A percentile compares a stretch with the other conserved stretches of the same genome.
Conservation (phyloP, 2,888 invertebrate species). For the Nasonovia ribisnigri region DNA sequence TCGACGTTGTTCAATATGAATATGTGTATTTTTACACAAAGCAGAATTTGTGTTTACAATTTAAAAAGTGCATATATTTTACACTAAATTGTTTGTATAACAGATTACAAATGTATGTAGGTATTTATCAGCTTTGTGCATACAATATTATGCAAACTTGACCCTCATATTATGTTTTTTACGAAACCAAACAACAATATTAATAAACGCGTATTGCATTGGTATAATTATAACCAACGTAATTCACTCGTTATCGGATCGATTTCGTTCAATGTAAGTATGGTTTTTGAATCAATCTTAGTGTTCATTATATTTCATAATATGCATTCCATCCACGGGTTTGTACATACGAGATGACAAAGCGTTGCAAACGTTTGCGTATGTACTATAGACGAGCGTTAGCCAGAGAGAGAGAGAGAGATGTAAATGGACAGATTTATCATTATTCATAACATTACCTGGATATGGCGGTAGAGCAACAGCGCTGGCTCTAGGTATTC, state of each 20-base stretch:
- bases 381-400: background rate
- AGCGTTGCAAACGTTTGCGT: background rate
- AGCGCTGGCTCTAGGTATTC: too few species aligned
- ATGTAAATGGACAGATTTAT: conserved; percentile 13
- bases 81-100: background rate
- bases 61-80: background rate
- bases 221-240: background rate
- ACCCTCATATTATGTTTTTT: background rate
- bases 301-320: background rate
- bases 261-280: background rate
- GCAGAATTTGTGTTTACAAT: background rate
- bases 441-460: conserved; percentile 51
- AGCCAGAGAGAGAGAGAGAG: background rate
- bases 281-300: background rate
- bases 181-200: background rate
- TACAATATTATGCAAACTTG: background rate
- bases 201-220: background rate
- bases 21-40: background rate
- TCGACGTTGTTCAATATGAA: background rate
- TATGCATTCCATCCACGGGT: background rate
- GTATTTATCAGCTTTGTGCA: background rate
- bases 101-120: background rate
- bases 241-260: background rate
- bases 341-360: background rate
- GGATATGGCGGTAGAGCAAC: background rate